phyloP scores from a whole-genome alignment of 2,888 invertebrate genomes.

The Congeria kusceri region DNA sequence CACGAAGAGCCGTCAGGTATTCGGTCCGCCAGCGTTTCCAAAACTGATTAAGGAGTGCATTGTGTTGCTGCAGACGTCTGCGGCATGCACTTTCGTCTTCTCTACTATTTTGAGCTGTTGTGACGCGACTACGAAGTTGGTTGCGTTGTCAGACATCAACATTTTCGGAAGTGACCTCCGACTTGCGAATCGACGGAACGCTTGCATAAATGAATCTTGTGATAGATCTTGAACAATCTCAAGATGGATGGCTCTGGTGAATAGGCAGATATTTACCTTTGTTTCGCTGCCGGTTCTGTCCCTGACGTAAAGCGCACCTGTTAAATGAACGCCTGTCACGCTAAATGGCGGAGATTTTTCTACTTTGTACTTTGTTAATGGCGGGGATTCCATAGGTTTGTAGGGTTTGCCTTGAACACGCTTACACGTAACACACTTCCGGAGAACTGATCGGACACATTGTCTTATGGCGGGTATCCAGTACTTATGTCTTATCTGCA shows the following conservation, averaged over 20 bases:
- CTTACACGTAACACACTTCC: neutral
- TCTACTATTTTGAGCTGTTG: no score
- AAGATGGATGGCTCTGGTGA: neutral
- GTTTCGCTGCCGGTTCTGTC: neutral
- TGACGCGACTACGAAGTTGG: neutral
- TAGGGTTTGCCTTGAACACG: slow-evolving; percentile 4
- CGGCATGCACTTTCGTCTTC: no score
- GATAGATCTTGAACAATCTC: neutral
- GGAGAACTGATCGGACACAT: neutral
- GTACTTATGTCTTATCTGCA: slow-evolving; percentile 4
- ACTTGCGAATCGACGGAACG: neutral
- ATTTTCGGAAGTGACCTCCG: neutral
- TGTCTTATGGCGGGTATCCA: neutral
- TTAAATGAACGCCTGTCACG: slow-evolving; percentile 3
- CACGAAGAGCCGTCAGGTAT: slow-evolving; percentile 38
- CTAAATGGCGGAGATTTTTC: neutral
- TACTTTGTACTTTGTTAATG: neutral
- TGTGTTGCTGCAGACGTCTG: no score
- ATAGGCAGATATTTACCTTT: slow-evolving; percentile 1
- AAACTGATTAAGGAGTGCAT: no score
- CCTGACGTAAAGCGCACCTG: neutral
- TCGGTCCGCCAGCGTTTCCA: slow-evolving; percentile 41
- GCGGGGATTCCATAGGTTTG: neutral
- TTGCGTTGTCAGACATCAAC: neutral
- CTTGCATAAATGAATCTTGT: neutral